Percentiles rank a stretch among this genome's conserved stretches.
Evolutionary conservation across 1,140 invertebrate genomes (phyloP).

Genomic region (Akabosia matsudoensis): DNA sequence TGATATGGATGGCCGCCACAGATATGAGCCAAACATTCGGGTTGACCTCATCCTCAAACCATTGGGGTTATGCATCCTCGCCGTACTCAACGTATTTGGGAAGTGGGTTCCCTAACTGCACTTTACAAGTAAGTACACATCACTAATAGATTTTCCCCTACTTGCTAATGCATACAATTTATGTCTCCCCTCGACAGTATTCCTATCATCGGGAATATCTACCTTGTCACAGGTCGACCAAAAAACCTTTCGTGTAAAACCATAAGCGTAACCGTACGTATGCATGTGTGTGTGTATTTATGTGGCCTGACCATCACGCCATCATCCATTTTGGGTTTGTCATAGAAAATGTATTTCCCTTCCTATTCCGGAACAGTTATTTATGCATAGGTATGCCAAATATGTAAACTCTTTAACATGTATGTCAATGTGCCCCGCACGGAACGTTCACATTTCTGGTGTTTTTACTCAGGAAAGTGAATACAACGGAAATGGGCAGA

Average conservation of each 20-base stretch:
- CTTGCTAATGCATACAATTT: background rate
- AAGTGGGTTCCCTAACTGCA: constrained; percentile 45
- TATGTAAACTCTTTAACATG: background rate
- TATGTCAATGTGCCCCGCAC: background rate
- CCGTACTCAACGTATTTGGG: constrained; percentile 47
- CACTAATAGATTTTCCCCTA: background rate
- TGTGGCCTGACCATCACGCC: constrained; percentile 5
- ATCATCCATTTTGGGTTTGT: constrained; percentile 7
- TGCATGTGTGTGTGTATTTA: no score
- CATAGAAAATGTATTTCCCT: background rate
- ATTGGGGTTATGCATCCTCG: constrained; percentile 45
- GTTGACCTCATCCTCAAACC: constrained; percentile 45
- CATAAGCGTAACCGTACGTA: constrained; percentile 17
- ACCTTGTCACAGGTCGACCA: constrained; percentile 19
- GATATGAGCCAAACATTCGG: constrained; percentile 47
- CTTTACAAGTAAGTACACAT: constrained; percentile 42
- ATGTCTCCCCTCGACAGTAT: background rate
- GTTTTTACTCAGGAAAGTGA: no score
- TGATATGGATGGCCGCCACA: constrained; percentile 29
- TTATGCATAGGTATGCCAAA: no score
- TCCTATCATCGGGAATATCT: constrained; percentile 20
- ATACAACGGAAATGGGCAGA: background rate
- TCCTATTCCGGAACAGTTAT: background rate
- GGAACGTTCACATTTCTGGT: background rate
- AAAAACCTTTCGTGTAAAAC: constrained; percentile 18